Evolutionary conservation across 2,797 vertebrate genomes (phyloP).

Genomic region (Lepidocolaptes lacrymiger): DNA sequence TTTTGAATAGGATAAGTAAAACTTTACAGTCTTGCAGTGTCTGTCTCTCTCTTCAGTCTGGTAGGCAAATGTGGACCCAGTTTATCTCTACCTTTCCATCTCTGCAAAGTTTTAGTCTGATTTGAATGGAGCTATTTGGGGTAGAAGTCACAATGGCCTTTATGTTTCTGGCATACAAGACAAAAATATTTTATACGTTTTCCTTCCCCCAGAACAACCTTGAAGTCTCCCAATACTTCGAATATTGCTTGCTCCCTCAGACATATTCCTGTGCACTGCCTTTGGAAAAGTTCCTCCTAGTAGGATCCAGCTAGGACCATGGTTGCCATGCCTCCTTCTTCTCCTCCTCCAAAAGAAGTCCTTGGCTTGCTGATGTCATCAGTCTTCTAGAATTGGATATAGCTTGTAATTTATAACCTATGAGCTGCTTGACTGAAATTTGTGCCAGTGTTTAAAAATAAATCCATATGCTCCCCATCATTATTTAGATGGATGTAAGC

Average conservation of each 20-base stretch:
- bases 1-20: background rate
- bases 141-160: background rate
- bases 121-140: background rate
- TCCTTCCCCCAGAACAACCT: background rate
- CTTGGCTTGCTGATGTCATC: background rate
- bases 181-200: background rate
- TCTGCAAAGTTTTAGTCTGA: background rate
- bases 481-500: background rate
- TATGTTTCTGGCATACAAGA: background rate
- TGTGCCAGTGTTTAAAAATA: constrained; percentile 30
- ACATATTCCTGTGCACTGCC: background rate
- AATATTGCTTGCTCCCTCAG: background rate
- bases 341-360: background rate
- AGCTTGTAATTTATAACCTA: background rate
- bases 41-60: background rate
- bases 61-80: background rate
- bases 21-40: background rate
- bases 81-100: background rate
- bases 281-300: background rate
- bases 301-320: background rate
- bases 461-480: background rate
- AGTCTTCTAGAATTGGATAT: background rate
- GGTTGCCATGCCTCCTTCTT: no score
- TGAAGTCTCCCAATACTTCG: background rate
- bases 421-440: background rate